phyloP scores from a whole-genome alignment of 2,113 vertebrate genomes.

The Heteronetta atricapilla region DNA sequence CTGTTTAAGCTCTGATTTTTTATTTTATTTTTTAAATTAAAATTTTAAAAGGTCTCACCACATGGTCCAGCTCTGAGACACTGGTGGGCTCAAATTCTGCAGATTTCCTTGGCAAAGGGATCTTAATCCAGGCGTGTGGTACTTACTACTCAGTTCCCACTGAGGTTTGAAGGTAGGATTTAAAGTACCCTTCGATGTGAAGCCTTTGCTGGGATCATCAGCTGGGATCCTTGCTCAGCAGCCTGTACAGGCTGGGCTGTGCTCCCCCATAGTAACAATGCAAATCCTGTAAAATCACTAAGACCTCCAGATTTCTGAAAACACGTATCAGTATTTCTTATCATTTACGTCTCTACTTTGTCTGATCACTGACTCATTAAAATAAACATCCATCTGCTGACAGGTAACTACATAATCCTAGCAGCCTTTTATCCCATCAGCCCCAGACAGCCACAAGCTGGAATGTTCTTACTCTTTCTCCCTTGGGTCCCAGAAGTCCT shows the following conservation, averaged over 20 bases:
- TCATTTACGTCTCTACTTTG: neutral
- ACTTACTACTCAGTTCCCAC: no score
- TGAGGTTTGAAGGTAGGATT: neutral
- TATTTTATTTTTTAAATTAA: no score
- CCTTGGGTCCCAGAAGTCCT: constrained; percentile 81
- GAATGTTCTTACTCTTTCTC: constrained; percentile 82
- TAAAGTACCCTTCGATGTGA: neutral
- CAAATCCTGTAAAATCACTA: neutral
- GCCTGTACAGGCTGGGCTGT: rapidly evolving
- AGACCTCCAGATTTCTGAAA: neutral
- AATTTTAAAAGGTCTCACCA: neutral
- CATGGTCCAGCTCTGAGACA: neutral
- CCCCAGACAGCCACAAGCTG: neutral
- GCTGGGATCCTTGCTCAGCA: neutral
- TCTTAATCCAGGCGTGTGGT: neutral
- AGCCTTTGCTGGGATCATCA: neutral
- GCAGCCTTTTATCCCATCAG: neutral
- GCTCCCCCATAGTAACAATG: neutral
- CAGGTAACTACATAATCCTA: neutral
- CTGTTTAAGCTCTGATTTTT: neutral
- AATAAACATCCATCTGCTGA: neutral
- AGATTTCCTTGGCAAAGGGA: neutral
- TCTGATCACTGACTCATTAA: neutral
- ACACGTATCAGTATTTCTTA: neutral
- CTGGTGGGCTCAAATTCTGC: neutral